Evolutionary conservation across 35 echinoderm and acorn worm genomes (phyloP).

Genomic region (Apostichopus californicus): DNA sequence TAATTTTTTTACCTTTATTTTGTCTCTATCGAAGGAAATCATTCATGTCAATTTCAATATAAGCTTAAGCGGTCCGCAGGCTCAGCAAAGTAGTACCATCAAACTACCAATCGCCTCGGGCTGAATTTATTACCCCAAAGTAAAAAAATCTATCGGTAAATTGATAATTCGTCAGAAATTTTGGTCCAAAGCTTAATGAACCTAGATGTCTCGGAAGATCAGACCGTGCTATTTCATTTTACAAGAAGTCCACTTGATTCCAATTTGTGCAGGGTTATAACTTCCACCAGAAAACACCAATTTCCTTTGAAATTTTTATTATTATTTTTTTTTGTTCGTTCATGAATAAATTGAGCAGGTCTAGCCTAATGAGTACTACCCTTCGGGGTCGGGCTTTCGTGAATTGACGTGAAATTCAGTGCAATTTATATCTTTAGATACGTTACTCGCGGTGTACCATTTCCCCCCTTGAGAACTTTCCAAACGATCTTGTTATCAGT

Average conservation of each 20-base stretch:
- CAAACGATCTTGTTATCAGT: neutral
- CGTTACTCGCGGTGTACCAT: neutral
- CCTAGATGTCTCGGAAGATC: neutral
- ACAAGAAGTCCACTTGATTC: slow-evolving; percentile 8
- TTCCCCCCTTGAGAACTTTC: neutral
- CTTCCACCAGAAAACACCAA: slow-evolving; percentile 8
- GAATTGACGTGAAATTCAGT: neutral
- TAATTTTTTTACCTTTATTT: slow-evolving; percentile 28
- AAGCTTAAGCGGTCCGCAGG: neutral
- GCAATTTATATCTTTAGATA: neutral
- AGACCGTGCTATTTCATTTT: slow-evolving; percentile 1
- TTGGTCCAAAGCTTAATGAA: slow-evolving; percentile 30
- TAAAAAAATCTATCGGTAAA: slow-evolving; percentile 39
- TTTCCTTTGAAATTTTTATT: slow-evolving; percentile 1
- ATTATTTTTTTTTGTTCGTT: neutral
- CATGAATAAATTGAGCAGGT: neutral
- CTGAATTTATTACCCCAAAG: neutral
- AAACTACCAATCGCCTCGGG: neutral
- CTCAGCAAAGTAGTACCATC: neutral
- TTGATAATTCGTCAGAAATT: slow-evolving; percentile 29
- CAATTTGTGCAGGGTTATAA: neutral
- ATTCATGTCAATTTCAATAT: slow-evolving; percentile 10
- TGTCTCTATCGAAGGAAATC: neutral
- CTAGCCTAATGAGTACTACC: neutral
- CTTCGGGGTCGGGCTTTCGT: neutral